Percentiles rank a stretch among this genome's conserved stretches.
phyloP scores from a whole-genome alignment of 2,888 invertebrate species.

The Metallyticus violacea region DNA sequence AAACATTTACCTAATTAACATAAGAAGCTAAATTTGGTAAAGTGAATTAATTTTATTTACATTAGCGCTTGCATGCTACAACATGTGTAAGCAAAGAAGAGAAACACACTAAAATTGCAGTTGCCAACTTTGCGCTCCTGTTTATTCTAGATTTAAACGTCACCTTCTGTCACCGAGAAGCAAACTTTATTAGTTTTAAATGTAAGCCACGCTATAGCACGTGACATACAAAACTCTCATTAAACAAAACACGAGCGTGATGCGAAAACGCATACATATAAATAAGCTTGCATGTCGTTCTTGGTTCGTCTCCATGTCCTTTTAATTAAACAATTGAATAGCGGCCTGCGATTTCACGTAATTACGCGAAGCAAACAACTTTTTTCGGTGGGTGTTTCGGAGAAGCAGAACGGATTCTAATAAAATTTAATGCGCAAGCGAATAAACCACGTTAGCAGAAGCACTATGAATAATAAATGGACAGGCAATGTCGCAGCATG shows the following conservation, averaged over 20 bases:
- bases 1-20: too few species aligned
- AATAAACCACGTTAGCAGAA: background rate
- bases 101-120: too few species aligned
- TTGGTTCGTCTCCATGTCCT: background rate
- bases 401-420: background rate
- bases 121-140: too few species aligned
- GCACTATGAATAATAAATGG: background rate
- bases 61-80: too few species aligned
- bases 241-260: background rate
- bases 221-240: background rate
- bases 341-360: background rate
- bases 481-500: background rate
- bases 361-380: background rate
- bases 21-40: too few species aligned
- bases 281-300: background rate
- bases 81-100: too few species aligned
- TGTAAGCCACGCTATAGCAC: too few species aligned
- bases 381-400: background rate
- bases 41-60: too few species aligned
- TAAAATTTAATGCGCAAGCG: background rate
- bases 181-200: background rate
- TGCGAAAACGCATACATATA: background rate
- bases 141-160: too few species aligned
- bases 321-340: background rate
- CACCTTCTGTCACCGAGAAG: too few species aligned